Evolutionary conservation across 1,140 invertebrate species (phyloP).

Genomic region (Bombus balteatus): DNA sequence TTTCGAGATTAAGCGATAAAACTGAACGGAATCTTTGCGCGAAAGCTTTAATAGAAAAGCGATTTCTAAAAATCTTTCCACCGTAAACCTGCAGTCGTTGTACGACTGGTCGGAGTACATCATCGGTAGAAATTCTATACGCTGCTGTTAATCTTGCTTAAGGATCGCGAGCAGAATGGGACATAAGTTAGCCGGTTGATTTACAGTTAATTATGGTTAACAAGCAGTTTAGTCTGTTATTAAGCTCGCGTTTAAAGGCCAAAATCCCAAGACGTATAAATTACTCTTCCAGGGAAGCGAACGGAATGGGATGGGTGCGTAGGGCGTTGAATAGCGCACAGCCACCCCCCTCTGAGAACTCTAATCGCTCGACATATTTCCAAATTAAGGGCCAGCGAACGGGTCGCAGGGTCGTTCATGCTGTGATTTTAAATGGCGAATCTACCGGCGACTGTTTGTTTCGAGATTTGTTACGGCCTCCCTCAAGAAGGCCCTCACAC

Average conservation of each 20-base stretch:
- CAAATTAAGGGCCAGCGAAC: slow-evolving; percentile 69
- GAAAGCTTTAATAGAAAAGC: neutral
- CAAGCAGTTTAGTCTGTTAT: slow-evolving; percentile 79
- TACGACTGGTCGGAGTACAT: slow-evolving; percentile 56
- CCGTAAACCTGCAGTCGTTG: slow-evolving; percentile 49
- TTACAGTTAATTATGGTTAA: slow-evolving; percentile 80
- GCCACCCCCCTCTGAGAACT: slow-evolving; percentile 68
- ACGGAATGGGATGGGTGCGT: neutral
- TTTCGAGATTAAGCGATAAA: neutral
- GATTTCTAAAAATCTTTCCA: slow-evolving; percentile 6
- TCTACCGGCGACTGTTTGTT: slow-evolving; percentile 67
- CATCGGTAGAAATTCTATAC: slow-evolving; percentile 68
- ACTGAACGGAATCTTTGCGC: neutral
- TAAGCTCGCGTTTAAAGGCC: slow-evolving; percentile 71
- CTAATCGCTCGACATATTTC: slow-evolving; percentile 75
- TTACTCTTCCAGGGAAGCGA: slow-evolving; percentile 43
- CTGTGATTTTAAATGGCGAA: slow-evolving; percentile 77
- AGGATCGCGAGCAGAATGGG: neutral
- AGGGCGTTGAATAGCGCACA: slow-evolving; percentile 37
- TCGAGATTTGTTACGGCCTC: slow-evolving; percentile 72
- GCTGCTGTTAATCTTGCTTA: slow-evolving; percentile 68
- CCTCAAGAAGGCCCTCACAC: slow-evolving; percentile 21
- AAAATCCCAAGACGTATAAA: slow-evolving; percentile 72
- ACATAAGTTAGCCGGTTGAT: slow-evolving; percentile 63
- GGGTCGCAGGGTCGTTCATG: slow-evolving; percentile 65